Evolutionary conservation across 2,888 invertebrate species (phyloP).

Genomic region (Labia minor): DNA sequence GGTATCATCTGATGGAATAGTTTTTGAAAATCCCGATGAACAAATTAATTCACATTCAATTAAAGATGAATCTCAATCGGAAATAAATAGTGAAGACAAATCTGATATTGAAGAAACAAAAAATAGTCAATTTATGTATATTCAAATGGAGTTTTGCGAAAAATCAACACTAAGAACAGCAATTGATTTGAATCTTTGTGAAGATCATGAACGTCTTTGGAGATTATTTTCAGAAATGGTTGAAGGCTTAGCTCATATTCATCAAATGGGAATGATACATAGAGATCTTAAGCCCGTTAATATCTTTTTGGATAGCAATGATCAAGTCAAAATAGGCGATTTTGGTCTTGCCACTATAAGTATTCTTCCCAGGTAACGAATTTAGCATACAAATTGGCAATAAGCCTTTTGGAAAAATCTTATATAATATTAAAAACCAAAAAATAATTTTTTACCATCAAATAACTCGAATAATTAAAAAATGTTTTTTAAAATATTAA

Average conservation of each 20-base stretch:
- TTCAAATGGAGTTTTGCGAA: conserved; percentile 99
- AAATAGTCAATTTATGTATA: conserved; percentile 66
- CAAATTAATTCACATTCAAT: conserved; percentile 14
- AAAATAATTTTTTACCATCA: no score
- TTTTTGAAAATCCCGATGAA: conserved; percentile 41
- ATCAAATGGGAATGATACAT: conserved; percentile 83
- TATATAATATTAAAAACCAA: no score
- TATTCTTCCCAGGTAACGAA: conserved; percentile 39
- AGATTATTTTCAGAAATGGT: conserved; percentile 88
- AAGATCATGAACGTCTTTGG: conserved; percentile 75
- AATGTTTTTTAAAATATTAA: background rate
- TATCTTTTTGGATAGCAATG: conserved; percentile 87
- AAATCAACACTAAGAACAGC: conserved; percentile 82
- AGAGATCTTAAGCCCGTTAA: conserved; percentile 81
- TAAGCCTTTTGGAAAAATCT: background rate
- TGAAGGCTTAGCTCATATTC: conserved; percentile 82
- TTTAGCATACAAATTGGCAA: conserved; percentile 33
- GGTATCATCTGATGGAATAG: conserved; percentile 49
- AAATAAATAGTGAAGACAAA: conserved; percentile 25
- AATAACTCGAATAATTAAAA: background rate
- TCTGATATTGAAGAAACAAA: conserved; percentile 26
- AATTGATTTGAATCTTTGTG: conserved; percentile 65
- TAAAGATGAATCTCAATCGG: conserved; percentile 18
- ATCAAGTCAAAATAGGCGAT: conserved; percentile 96
- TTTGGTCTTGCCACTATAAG: conserved; percentile 89